Conservation (phyloP, 2,797 vertebrate species). For the Bradypodion pumilum region DNA sequence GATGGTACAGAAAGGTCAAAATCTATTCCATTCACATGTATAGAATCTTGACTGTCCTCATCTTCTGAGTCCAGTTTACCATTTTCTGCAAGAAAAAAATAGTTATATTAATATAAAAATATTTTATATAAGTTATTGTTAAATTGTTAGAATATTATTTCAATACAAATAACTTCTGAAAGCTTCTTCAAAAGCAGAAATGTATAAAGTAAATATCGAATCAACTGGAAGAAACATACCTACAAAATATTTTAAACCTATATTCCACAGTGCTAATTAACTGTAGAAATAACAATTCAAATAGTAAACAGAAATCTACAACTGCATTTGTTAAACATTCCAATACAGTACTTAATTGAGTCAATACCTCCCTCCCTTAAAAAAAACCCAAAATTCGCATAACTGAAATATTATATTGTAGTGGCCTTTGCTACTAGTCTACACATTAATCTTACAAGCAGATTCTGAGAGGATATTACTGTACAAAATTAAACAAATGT, state of each 20-base stretch:
- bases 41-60: constrained; percentile 77
- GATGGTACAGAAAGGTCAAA: constrained; percentile 80
- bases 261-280: not conserved
- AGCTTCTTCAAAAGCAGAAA: not conserved
- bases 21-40: constrained; percentile 77
- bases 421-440: not conserved
- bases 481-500: not conserved
- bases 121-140: constrained; percentile 27
- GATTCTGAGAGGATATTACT: not conserved
- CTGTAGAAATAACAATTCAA: not conserved
- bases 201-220: no score
- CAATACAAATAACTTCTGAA: constrained; percentile 6
- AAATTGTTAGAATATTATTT: constrained; percentile 37
- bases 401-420: not conserved
- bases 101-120: no score
- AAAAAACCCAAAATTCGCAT: not conserved
- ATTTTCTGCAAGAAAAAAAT: constrained; percentile 72
- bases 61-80: constrained; percentile 74
- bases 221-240: not conserved
- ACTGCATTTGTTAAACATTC: not conserved
- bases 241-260: not conserved
- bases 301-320: not conserved
- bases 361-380: not conserved
- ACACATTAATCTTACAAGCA: not conserved
- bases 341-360: not conserved